Conservation (phyloP, 1,140 invertebrate genomes). For the Neotoxoptera formosana region DNA sequence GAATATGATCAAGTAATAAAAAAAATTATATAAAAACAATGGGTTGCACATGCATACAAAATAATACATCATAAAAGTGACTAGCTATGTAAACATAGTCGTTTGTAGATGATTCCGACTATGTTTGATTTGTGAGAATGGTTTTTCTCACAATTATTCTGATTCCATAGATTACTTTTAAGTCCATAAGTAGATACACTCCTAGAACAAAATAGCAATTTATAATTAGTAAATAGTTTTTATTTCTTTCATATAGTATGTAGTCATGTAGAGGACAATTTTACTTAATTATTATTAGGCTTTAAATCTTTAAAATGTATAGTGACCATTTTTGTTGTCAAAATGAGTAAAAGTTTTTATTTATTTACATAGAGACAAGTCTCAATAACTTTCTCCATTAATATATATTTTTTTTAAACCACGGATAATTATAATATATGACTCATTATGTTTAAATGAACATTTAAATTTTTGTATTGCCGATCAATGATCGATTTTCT, state of each 20-base stretch:
- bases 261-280: accelerated
- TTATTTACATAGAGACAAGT: too few species aligned
- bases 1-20: slow-evolving; percentile 4
- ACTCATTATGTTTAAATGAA: not conserved
- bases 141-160: not conserved
- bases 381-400: not conserved
- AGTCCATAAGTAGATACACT: slow-evolving; percentile 6
- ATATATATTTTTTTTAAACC: not conserved
- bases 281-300: not conserved
- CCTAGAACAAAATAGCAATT: not conserved
- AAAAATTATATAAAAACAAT: slow-evolving; percentile 43
- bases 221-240: not conserved
- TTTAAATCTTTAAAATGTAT: not conserved
- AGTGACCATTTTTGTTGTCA: accelerated
- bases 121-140: slow-evolving; percentile 4
- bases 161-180: not conserved
- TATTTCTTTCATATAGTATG: too few species aligned
- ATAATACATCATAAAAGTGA: slow-evolving; percentile 54
- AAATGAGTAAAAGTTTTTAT: not conserved
- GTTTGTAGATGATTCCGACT: not conserved
- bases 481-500: not conserved
- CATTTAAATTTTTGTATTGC: not conserved
- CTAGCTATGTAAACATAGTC: slow-evolving; percentile 47
- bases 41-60: slow-evolving; percentile 8
- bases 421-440: not conserved